Evolutionary conservation across 2,888 invertebrate species (phyloP).

Genomic region (Ophraella communa): DNA sequence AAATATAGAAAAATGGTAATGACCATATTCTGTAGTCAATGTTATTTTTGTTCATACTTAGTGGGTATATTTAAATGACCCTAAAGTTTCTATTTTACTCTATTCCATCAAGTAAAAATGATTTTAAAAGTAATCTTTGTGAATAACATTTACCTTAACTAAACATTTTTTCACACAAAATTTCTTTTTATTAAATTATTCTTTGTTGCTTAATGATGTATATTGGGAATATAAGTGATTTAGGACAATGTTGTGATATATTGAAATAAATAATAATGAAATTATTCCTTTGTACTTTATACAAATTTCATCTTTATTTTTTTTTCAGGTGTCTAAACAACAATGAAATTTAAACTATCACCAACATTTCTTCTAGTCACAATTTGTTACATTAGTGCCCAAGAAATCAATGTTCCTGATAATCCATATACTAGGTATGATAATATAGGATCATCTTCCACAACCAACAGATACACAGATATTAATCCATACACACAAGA

Average conservation of each 20-base stretch:
- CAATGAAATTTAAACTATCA: slow-evolving; percentile 17
- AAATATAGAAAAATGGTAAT: not conserved
- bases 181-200: no score
- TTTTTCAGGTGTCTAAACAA: not conserved
- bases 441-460: slow-evolving; percentile 39
- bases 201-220: no score
- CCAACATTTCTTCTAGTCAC: slow-evolving; percentile 37
- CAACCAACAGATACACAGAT: slow-evolving; percentile 37
- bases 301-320: not conserved
- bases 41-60: no score
- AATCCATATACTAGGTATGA: slow-evolving; percentile 40
- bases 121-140: no score
- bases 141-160: no score
- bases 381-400: slow-evolving; percentile 42
- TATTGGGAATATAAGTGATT: no score
- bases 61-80: no score
- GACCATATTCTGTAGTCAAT: not conserved
- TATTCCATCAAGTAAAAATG: no score
- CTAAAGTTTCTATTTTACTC: not conserved
- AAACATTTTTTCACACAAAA: no score
- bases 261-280: no score
- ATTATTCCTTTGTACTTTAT: not conserved
- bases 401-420: slow-evolving; percentile 43
- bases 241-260: no score
- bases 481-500: slow-evolving; percentile 36